These are phyloP conservation scores for Diplogasteroides magnus DNA, from an alignment of 1,140 invertebrate species.

Conservation along the genomic window DNA sequence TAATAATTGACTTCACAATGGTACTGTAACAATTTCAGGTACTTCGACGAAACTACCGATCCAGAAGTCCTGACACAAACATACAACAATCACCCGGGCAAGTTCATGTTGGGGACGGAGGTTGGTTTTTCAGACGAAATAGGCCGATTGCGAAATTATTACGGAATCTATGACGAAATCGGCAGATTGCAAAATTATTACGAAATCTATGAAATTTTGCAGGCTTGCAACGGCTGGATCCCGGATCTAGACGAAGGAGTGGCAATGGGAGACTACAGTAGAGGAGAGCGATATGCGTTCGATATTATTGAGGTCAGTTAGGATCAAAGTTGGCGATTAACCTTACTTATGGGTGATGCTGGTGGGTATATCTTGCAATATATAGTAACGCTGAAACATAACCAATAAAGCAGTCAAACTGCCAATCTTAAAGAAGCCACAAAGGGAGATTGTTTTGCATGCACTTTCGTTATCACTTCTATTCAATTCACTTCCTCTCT, in stretches of 20 bases:
- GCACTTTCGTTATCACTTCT: background rate
- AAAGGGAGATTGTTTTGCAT: too few relatives aligned
- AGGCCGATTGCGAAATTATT: background rate
- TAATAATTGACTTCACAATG: too few relatives aligned
- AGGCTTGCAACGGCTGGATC: constrained; percentile 10
- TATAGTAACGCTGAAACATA: too few relatives aligned
- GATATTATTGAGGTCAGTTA: constrained; percentile 7
- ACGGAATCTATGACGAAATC: background rate
- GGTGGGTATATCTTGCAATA: background rate
- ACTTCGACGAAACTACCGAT: background rate
- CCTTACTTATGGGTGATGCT: background rate
- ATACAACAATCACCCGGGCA: constrained; percentile 12
- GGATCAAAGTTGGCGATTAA: background rate
- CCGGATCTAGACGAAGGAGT: background rate
- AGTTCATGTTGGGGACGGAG: constrained; percentile 25
- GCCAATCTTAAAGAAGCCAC: too few relatives aligned
- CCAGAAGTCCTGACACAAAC: constrained; percentile 5
- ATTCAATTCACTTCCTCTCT: background rate
- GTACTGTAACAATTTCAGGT: too few relatives aligned
- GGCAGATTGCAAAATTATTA: background rate
- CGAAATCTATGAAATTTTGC: background rate
- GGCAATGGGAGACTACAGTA: constrained; percentile 4
- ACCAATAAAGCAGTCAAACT: too few relatives aligned
- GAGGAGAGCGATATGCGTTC: constrained; percentile 3
- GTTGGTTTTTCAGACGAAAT: constrained; percentile 1